Evolutionary conservation across 1,140 invertebrate genomes (phyloP).

Genomic region (Drosophila sproati): DNA sequence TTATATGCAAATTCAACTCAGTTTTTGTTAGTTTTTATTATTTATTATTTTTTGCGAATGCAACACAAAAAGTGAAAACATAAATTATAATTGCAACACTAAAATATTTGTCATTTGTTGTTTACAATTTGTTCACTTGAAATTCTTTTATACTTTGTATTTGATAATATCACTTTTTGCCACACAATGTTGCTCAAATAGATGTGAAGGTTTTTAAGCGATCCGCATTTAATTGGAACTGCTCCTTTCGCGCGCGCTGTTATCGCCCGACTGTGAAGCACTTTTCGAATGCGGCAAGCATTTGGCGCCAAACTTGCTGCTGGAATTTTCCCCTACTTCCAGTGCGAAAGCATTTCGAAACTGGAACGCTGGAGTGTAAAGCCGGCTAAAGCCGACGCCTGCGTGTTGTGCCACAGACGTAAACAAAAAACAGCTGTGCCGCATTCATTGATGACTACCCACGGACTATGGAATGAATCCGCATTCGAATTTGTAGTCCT

Average conservation of each 20-base stretch:
- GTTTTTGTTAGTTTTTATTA: not conserved
- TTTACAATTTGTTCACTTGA: not conserved
- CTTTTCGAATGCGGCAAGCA: constrained; percentile 11
- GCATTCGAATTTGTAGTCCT: not conserved
- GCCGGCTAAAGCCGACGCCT: constrained; percentile 59
- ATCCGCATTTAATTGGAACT: constrained; percentile 16
- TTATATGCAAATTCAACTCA: not conserved
- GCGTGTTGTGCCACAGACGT: constrained; percentile 39
- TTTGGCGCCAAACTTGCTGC: constrained; percentile 64
- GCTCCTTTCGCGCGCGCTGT: constrained; percentile 65
- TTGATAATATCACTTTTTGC: not conserved
- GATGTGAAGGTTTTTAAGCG: not conserved
- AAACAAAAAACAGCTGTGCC: constrained; percentile 69
- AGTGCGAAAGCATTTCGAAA: constrained; percentile 54
- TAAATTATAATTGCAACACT: not conserved
- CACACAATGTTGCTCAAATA: not conserved
- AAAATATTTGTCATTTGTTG: no score
- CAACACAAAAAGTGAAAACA: not conserved
- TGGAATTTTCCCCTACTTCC: constrained; percentile 68
- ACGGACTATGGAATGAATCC: not conserved
- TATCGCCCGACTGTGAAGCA: constrained; percentile 44
- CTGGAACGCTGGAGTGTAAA: constrained; percentile 51
- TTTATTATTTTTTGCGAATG: no score
- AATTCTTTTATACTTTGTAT: not conserved
- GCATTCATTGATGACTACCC: constrained; percentile 53